phyloP scores from a whole-genome alignment of 2,888 invertebrate genomes.

The Willowsia nigromaculata region DNA sequence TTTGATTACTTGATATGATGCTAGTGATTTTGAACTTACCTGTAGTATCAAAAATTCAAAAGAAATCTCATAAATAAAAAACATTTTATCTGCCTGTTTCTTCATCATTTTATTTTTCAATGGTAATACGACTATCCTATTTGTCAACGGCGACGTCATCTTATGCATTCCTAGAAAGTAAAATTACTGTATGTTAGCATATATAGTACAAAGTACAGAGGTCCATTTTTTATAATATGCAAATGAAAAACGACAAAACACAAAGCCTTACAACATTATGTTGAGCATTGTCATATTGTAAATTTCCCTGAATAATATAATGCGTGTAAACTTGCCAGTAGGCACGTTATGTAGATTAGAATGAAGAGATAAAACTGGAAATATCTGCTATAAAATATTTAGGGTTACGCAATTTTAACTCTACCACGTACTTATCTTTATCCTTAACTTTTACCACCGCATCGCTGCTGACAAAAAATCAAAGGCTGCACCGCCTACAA shows the following conservation, averaged over 20 bases:
- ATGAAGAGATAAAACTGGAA: background rate
- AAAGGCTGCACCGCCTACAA: conserved; percentile 58
- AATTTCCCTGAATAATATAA: background rate
- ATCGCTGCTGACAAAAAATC: conserved; percentile 23
- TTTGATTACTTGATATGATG: background rate
- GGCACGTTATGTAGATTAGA: conserved; percentile 56
- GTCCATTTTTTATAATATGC: conserved; percentile 53
- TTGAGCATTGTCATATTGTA: too few relatives aligned
- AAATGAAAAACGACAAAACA: conserved; percentile 52
- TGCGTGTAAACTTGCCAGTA: conserved; percentile 20
- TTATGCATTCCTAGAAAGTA: background rate
- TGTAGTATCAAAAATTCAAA: conserved; percentile 32
- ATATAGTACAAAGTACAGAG: too few relatives aligned
- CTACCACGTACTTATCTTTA: background rate
- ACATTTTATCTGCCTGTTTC: background rate
- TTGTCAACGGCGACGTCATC: background rate
- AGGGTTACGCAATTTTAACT: background rate
- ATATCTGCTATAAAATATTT: background rate
- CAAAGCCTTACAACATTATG: conserved; percentile 5
- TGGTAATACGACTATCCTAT: background rate
- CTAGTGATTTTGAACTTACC: conserved; percentile 1
- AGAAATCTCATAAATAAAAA: background rate
- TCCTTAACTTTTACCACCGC: background rate
- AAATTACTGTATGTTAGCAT: background rate
- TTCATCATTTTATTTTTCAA: background rate